Evolutionary conservation across 2,113 vertebrate species (phyloP).

Genomic region (Alosa alosa): DNA sequence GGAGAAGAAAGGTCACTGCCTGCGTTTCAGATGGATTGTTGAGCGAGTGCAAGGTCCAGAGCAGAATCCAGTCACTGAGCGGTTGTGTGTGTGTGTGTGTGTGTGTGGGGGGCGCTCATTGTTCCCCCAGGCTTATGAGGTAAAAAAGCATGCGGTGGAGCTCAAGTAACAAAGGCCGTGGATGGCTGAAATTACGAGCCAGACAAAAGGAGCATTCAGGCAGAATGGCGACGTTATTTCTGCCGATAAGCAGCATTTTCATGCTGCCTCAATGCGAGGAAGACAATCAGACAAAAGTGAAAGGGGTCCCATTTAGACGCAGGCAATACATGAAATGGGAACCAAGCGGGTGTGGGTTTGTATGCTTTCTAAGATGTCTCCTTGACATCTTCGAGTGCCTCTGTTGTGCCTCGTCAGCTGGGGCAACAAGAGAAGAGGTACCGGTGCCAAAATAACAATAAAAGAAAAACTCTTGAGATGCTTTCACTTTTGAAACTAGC

Average conservation of each 20-base stretch:
- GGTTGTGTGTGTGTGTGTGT: no score
- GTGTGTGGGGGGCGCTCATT: conserved; percentile 1
- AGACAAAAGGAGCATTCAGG: conserved; percentile 29
- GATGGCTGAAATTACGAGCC: conserved; percentile 26
- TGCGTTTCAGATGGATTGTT: conserved; percentile 22
- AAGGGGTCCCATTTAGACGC: conserved; percentile 6
- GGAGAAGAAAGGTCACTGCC: conserved; percentile 42
- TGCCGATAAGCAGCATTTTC: conserved; percentile 30
- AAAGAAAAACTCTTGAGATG: background rate
- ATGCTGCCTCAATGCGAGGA: background rate
- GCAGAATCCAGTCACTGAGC: background rate
- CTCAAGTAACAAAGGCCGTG: conserved; percentile 29
- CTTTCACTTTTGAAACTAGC: background rate
- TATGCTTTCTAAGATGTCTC: background rate
- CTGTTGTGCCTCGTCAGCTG: background rate
- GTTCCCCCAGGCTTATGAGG: conserved; percentile 27
- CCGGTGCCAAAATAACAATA: background rate
- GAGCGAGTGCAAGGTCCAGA: background rate
- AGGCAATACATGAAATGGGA: conserved; percentile 7
- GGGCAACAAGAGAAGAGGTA: background rate
- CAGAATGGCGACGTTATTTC: conserved; percentile 30
- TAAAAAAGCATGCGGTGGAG: conserved; percentile 2
- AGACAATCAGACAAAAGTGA: conserved; percentile 10
- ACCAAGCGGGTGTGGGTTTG: background rate
- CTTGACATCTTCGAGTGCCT: background rate